These are phyloP conservation scores for Molossus molossus DNA, from an alignment of 2,797 vertebrate species.

Conservation along the genomic window DNA sequence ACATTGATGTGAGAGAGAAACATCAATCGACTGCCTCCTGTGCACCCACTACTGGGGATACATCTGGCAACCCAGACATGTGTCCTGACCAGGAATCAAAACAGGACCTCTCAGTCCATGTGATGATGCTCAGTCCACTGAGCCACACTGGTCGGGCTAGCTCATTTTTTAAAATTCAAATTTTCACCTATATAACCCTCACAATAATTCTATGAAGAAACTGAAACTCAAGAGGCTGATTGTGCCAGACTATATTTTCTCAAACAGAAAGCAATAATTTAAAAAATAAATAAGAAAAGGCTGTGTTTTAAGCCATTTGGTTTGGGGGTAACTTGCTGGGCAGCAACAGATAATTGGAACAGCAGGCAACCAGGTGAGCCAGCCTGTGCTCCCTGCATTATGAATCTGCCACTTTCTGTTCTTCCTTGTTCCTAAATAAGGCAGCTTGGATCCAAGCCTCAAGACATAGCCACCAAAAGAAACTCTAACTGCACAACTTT, in stretches of 20 bases:
- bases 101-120: too few relatives aligned
- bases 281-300: conserved; percentile 56
- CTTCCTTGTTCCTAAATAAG: background rate
- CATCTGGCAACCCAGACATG: too few relatives aligned
- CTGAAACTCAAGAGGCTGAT: background rate
- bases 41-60: too few relatives aligned
- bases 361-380: background rate
- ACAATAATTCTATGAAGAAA: background rate
- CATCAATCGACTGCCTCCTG: too few relatives aligned
- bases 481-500: background rate
- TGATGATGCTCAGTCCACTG: too few relatives aligned
- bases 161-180: background rate
- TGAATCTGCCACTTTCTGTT: background rate
- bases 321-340: background rate
- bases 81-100: too few relatives aligned
- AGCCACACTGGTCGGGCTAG: background rate
- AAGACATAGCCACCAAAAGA: background rate
- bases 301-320: background rate
- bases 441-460: background rate
- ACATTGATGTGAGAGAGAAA: too few relatives aligned
- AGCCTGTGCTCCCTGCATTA: too few relatives aligned
- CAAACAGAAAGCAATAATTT: conserved; percentile 25
- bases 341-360: background rate
- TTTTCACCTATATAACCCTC: background rate
- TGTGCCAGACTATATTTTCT: background rate